A percentile compares a stretch with the other conserved stretches of the same genome.
Conservation (phyloP, 2,797 vertebrate genomes). For the Galago senegalensis region DNA sequence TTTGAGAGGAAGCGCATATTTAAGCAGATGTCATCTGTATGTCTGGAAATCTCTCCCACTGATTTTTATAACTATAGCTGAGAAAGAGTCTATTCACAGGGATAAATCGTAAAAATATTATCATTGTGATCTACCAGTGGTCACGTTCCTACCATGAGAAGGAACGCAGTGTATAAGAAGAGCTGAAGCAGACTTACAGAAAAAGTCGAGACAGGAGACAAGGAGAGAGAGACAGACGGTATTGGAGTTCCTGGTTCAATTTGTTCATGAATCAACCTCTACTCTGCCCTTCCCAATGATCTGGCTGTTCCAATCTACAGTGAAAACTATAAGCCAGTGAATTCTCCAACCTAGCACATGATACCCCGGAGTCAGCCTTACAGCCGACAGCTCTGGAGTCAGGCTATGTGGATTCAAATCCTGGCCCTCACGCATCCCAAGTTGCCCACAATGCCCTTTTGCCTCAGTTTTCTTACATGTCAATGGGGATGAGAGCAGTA, state of each 20-base stretch:
- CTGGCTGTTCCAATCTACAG: neutral
- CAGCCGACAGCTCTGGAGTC: neutral
- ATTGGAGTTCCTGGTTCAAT: neutral
- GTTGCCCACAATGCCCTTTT: neutral
- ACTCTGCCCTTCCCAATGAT: neutral
- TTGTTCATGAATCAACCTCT: neutral
- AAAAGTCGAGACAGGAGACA: neutral
- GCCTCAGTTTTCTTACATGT: neutral
- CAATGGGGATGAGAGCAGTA: neutral
- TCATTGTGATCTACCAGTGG: neutral
- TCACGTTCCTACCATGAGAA: neutral
- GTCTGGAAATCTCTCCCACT: neutral
- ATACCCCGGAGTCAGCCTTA: neutral
- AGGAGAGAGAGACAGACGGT: neutral
- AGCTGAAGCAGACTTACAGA: neutral
- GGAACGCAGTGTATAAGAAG: neutral
- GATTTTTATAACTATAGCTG: neutral
- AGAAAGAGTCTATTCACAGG: neutral
- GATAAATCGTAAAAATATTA: neutral
- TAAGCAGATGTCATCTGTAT: neutral
- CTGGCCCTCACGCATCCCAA: neutral
- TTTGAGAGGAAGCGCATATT: neutral
- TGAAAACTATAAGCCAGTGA: neutral
- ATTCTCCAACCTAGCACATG: neutral
- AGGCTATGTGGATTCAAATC: neutral